Evolutionary conservation across 1,140 invertebrate species (phyloP).

Genomic region (Asbolus verrucosus): DNA sequence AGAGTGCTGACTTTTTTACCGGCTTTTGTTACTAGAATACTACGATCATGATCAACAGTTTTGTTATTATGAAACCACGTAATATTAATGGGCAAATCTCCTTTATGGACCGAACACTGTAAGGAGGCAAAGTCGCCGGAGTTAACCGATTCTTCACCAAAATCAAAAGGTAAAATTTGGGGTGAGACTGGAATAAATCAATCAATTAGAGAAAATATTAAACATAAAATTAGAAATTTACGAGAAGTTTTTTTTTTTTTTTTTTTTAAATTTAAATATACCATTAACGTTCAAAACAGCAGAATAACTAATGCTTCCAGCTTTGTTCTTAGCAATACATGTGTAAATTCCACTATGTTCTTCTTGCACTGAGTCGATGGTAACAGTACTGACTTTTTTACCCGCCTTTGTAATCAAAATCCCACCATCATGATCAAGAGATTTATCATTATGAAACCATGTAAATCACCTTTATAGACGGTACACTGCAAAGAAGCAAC

Average conservation of each 20-base stretch:
- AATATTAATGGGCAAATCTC: conserved; percentile 81
- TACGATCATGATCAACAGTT: conserved; percentile 72
- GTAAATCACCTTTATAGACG: conserved; percentile 80
- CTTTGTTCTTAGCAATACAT: conserved; percentile 81
- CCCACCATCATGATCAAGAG: conserved; percentile 73
- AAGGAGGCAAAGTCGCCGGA: conserved; percentile 82
- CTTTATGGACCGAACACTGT: conserved; percentile 81
- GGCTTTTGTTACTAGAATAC: conserved; percentile 79
- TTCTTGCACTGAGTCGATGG: conserved; percentile 81
- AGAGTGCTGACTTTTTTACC: conserved; percentile 82
- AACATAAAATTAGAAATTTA: conserved; percentile 58
- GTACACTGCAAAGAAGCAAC: conserved; percentile 81
- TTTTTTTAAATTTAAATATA: conserved; percentile 63
- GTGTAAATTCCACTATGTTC: conserved; percentile 84
- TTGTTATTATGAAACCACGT: conserved; percentile 82
- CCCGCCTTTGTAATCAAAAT: conserved; percentile 80
- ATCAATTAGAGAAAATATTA: too few species aligned
- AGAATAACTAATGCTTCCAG: conserved; percentile 72
- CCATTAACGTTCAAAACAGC: conserved; percentile 74
- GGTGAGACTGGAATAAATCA: too few species aligned
- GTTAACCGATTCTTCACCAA: conserved; percentile 83
- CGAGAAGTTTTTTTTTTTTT: too few species aligned
- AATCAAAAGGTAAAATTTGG: conserved; percentile 81
- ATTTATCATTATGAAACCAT: conserved; percentile 81
- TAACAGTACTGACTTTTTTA: conserved; percentile 81